Evolutionary conservation across 2,113 vertebrate genomes (phyloP).

Genomic region (Chaetops frenatus): DNA sequence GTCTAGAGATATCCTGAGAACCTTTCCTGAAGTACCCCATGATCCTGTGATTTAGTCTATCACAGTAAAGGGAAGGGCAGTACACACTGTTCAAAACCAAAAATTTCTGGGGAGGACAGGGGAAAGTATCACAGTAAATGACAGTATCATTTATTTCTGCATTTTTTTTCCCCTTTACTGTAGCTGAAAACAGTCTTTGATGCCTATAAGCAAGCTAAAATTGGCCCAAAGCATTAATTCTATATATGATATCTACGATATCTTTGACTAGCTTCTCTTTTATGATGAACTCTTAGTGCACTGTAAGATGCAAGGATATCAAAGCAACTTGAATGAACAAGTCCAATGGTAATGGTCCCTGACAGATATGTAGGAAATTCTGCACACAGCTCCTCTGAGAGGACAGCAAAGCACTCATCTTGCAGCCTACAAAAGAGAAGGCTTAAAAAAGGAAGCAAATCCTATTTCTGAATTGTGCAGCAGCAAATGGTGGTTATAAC

Average conservation of each 20-base stretch:
- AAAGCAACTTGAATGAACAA: not conserved
- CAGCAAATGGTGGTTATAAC: not conserved
- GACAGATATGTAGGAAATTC: not conserved
- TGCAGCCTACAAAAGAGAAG: not conserved
- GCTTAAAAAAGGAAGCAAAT: not conserved
- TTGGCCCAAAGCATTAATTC: not conserved
- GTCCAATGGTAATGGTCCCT: not conserved
- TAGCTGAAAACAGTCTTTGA: not conserved
- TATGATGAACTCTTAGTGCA: not conserved
- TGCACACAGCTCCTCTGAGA: not conserved
- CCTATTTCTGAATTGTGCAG: not conserved
- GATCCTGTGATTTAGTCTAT: not conserved
- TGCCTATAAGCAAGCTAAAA: not conserved
- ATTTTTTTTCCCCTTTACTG: not conserved
- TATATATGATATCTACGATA: not conserved
- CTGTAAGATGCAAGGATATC: not conserved
- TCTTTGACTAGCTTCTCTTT: not conserved
- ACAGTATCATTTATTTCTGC: not conserved
- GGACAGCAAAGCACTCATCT: not conserved
- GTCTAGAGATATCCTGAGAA: not conserved
- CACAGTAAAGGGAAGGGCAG: not conserved
- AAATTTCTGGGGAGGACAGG: accelerated
- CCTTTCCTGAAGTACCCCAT: not conserved
- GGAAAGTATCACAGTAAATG: not conserved
- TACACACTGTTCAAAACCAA: not conserved